phyloP scores from a whole-genome alignment of 2,888 invertebrate species.

The Dolomedes plantarius region DNA sequence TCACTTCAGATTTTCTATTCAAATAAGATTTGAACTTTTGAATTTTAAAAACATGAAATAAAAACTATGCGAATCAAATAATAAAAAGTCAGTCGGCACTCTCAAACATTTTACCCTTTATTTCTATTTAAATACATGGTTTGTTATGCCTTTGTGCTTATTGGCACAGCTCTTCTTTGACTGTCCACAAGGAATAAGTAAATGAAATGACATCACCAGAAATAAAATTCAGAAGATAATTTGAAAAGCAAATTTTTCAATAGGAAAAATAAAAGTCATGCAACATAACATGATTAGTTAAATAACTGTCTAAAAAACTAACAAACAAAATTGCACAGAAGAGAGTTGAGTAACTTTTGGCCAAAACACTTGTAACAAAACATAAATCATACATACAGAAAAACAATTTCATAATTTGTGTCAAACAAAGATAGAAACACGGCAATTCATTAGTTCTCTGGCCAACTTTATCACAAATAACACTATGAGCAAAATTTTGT shows the following conservation, averaged over 20 bases:
- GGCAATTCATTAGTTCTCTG: background rate
- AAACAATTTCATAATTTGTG: background rate
- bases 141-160: slow-evolving; percentile 27
- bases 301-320: background rate
- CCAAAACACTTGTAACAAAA: background rate
- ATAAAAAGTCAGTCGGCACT: too few species aligned
- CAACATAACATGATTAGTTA: background rate
- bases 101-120: slow-evolving; percentile 34
- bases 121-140: slow-evolving; percentile 56
- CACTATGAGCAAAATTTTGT: slow-evolving; percentile 52
- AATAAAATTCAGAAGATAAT: background rate
- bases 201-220: background rate
- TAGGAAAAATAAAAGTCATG: too few species aligned
- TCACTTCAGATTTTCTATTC: too few species aligned
- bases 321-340: background rate
- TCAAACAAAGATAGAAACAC: background rate
- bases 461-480: slow-evolving; percentile 42
- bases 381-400: background rate
- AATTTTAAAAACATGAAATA: too few species aligned
- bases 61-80: too few species aligned
- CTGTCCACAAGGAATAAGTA: background rate
- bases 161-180: slow-evolving; percentile 21
- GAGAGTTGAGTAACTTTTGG: background rate
- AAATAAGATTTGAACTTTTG: too few species aligned
- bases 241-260: background rate